phyloP scores from a whole-genome alignment of 2,113 vertebrate genomes.

The Coptodon rendalli region DNA sequence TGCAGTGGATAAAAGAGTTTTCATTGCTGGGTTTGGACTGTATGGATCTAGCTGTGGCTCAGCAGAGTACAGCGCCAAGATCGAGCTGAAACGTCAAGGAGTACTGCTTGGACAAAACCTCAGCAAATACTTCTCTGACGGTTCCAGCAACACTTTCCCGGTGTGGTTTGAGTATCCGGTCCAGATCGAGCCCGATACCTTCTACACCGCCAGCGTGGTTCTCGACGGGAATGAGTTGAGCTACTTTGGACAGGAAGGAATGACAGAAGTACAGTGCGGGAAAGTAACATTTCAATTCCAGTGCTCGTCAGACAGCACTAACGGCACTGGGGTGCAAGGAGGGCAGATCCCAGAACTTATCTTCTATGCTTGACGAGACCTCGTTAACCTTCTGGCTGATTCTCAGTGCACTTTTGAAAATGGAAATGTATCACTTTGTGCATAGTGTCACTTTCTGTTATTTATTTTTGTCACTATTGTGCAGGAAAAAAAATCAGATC shows the following conservation, averaged over 20 bases:
- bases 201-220: constrained; percentile 94
- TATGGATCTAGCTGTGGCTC: constrained; percentile 97
- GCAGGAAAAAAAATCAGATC: background rate
- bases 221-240: constrained; percentile 94
- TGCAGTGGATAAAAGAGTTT: constrained; percentile 92
- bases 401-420: constrained; percentile 23
- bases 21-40: constrained; percentile 93
- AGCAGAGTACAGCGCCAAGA: constrained; percentile 93
- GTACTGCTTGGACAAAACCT: constrained; percentile 91
- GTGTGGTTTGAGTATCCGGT: constrained; percentile 97
- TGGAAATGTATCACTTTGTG: constrained; percentile 22
- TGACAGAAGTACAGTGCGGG: constrained; percentile 97
- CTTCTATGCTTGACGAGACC: constrained; percentile 85
- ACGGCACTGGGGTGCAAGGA: constrained; percentile 94
- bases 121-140: constrained; percentile 95
- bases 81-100: constrained; percentile 93
- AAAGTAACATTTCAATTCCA: constrained; percentile 98
- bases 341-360: constrained; percentile 97
- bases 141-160: constrained; percentile 94
- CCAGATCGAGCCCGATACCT: constrained; percentile 94
- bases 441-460: constrained; percentile 26
- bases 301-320: constrained; percentile 97
- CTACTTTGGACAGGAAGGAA: constrained; percentile 96
- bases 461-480: constrained; percentile 53
- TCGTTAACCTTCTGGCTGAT: background rate